A percentile compares a stretch with the other conserved stretches of the same genome.
Evolutionary conservation across 2,888 invertebrate genomes (phyloP).

Genomic region (Thysanoteuthis rhombus): DNA sequence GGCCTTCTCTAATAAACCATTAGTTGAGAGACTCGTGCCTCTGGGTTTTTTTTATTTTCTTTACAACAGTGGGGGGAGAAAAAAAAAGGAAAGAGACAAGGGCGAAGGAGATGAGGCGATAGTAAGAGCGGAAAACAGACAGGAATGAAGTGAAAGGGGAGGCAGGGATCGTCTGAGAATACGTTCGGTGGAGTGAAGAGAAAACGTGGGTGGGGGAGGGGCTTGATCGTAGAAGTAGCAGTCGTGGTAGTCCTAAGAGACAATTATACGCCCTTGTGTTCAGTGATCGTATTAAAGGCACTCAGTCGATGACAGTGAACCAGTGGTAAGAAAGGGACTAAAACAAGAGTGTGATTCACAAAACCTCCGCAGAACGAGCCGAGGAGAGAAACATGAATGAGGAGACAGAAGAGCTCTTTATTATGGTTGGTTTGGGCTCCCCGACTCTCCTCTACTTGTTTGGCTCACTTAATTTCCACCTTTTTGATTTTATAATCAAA

Average conservation of each 20-base stretch:
- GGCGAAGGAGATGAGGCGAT: neutral
- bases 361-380: neutral
- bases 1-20: neutral
- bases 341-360: neutral
- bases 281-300: neutral
- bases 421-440: neutral
- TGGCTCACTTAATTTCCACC: constrained; percentile 12
- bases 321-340: neutral
- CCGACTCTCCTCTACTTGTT: neutral
- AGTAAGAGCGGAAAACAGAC: neutral
- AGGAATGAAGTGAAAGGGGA: neutral
- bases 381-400: neutral
- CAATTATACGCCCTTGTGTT: constrained; percentile 12
- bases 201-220: no score
- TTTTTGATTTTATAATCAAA: neutral
- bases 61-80: neutral
- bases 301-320: neutral
- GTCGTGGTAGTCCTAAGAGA: neutral
- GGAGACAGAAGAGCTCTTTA: neutral
- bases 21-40: neutral
- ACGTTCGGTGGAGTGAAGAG: neutral
- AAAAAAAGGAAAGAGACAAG: neutral
- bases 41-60: no score
- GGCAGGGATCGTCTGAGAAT: neutral
- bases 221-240: neutral